Base-by-base conservation (phyloP, 2,797 vertebrate genomes). In the Bradypodion ventrale region DNA sequence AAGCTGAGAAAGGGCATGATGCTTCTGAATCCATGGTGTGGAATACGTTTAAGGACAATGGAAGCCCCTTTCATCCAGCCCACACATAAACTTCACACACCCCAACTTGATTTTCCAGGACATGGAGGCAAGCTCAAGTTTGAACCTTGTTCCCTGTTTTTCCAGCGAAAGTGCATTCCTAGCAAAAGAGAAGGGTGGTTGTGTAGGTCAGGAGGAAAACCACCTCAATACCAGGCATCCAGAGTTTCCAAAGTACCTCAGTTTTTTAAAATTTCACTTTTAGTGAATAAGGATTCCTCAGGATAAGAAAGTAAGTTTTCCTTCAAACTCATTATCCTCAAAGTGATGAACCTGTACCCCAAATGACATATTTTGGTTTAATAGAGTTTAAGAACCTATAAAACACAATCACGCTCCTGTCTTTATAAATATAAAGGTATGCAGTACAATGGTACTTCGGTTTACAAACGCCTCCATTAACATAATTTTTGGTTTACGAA, bases 1-100 rank as follows among this genome's bases (percentile, higher is more conserved):
- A 42, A 27, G 37, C 5, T n/a, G 16, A 16, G 40, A 3, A 15
- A 23, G 10, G 75, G 12, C 32, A 3, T 42, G 35, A 44, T 10
- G 80, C 82, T 84, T 84, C 0, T 88, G 78, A 83, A 82, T 60
- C 8, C 7, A 42, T 29, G n/a, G 15, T 42, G 21, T 3, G 42
- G 49, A 12, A 19, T 60, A 9, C 3, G n/a, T 83, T 84, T 68
- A 32, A 42, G 52, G 4, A 7, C 46, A 15, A n/a, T 16, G 44
- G 59, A 89, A 79, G 85, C 86, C 78, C 90, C 23, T 27, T 19
- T 23, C 40, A 37, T 46, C 35, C 35, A 37, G 10, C 42, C 2
- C 27, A 5, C 15, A 21, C 70, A 49, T n/a, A n/a, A n/a, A n/a
- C n/a, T n/a, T n/a, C n/a, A 8, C 60, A 1, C 23, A 27, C n/a